Evolutionary conservation across 2,797 vertebrate species (phyloP), one percentile per base, ranked within the genome.

Genomic region (Arnoldichthys spilopterus): DNA sequence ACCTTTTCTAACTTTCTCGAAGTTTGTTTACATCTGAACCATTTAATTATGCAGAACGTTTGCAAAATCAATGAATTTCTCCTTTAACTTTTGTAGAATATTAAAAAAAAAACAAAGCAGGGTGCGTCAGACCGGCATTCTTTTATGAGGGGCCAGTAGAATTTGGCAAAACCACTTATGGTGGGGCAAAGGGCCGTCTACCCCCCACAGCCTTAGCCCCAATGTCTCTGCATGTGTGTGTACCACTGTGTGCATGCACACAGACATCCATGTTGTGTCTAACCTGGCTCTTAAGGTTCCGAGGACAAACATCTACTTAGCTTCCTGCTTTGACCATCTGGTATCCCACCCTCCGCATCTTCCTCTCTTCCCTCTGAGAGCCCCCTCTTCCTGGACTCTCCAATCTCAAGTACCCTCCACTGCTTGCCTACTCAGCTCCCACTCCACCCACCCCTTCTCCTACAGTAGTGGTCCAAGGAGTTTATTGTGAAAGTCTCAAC

Each of bases 271-370:
- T 90, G 91, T 92, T 92, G 88, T 61, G 91, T 90, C 91, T 90
- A 89, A 89, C 86, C 76, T 88, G 86, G 83, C 80, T 80, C 90
- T 91, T 88, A 90, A 83, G 82, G 58, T 64, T 40, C 28, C 22
- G 81, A 64, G 70, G 89, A 90, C 87, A 90, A 91, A 92, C 88
- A 91, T 85, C 86, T 88, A 90, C 85, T 87, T 85, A 82, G 83
- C 86, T 87, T 89, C 79, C 88, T 85, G 84, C 86, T 80, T 84
- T 64, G 85, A 86, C 91, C 92, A 92, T 92, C 90, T 93, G 91
- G 43, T 54, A 86, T 82, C 12, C 82, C 87, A 86, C 86, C 84
- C 87, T 66, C 56, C 16, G 5, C 3, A 20, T 61, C 61, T 20
- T 73, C 69, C 78, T 68, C 63, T 72, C 74, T 82, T 76, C 54